Conservation (phyloP, 2,113 vertebrate species). For the Siniperca knerii region DNA sequence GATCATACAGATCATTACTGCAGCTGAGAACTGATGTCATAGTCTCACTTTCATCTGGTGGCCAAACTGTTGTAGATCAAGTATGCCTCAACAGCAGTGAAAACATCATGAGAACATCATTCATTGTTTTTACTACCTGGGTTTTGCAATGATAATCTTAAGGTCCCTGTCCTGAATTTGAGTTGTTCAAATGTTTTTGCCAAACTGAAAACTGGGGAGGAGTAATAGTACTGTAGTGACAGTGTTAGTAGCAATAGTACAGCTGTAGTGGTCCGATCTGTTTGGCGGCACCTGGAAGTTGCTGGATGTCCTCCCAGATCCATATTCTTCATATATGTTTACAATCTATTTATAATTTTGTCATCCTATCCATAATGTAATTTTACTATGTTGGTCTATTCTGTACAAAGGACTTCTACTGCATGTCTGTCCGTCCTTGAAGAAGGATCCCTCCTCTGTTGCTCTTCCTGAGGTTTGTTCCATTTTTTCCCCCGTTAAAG, state of each 20-base stretch:
- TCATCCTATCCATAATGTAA: too few relatives aligned
- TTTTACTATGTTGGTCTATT: too few relatives aligned
- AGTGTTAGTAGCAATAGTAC: background rate
- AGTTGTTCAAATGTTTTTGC: background rate
- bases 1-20: background rate
- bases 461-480: too few relatives aligned
- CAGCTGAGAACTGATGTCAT: background rate
- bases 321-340: too few relatives aligned
- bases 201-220: background rate
- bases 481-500: too few relatives aligned
- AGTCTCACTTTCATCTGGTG: background rate
- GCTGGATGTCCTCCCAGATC: too few relatives aligned
- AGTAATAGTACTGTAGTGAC: background rate
- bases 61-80: background rate
- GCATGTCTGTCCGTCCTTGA: too few relatives aligned
- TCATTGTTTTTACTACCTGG: background rate
- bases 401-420: too few relatives aligned
- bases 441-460: too few relatives aligned
- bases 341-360: too few relatives aligned
- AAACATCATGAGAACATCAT: background rate
- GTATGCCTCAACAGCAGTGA: too few relatives aligned
- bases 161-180: background rate
- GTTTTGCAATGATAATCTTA: background rate
- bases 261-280: background rate
- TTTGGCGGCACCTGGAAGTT: too few relatives aligned